phyloP scores from a whole-genome alignment of 2,888 invertebrate genomes.

The Pachliopta kotzebuea region DNA sequence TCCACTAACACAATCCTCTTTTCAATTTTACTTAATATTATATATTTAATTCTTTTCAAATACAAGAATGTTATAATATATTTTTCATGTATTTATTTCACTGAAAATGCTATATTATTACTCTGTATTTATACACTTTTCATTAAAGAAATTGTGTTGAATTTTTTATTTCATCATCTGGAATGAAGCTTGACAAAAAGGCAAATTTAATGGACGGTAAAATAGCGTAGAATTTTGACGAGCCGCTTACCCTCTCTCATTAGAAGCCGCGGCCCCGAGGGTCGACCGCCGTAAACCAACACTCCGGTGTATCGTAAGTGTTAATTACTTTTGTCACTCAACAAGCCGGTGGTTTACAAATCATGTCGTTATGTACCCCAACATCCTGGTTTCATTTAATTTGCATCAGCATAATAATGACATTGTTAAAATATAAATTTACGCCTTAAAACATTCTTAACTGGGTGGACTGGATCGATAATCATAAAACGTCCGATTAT shows the following conservation, averaged over 20 bases:
- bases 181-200: constrained; percentile 30
- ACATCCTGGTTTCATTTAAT: constrained; percentile 63
- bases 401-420: constrained; percentile 58
- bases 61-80: too few species aligned
- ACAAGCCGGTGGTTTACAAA: constrained; percentile 68
- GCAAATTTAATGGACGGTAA: constrained; percentile 47
- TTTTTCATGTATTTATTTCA: too few species aligned
- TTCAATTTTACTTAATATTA: too few species aligned
- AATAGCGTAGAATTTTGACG: constrained; percentile 56
- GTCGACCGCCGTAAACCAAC: constrained; percentile 64
- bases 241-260: constrained; percentile 58
- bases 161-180: background rate
- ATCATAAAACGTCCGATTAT: constrained; percentile 66
- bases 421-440: constrained; percentile 74
- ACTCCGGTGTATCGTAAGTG: constrained; percentile 72
- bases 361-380: constrained; percentile 65
- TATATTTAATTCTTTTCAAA: too few species aligned
- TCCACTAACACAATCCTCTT: too few species aligned
- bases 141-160: background rate
- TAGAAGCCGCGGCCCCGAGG: constrained; percentile 55
- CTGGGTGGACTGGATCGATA: constrained; percentile 72
- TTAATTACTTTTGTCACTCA: constrained; percentile 77
- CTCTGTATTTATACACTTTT: background rate
- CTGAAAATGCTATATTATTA: too few species aligned
- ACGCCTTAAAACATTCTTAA: constrained; percentile 68